Conservation (phyloP, 2,797 vertebrate species). For the Hippocampus kuda region DNA sequence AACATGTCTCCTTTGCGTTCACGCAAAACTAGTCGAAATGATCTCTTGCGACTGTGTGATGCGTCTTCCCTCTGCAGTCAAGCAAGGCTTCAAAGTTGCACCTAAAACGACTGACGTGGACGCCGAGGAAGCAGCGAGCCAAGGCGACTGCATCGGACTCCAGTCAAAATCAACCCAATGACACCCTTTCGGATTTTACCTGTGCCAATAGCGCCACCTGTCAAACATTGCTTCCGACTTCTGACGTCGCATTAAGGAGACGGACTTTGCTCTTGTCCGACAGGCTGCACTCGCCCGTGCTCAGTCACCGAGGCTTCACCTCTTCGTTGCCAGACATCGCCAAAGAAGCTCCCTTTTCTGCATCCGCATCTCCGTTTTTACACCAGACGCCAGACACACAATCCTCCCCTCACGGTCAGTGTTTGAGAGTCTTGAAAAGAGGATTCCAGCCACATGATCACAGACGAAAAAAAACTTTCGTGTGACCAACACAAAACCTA, state of each 20-base stretch:
- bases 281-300: slow-evolving; percentile 9
- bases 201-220: slow-evolving; percentile 18
- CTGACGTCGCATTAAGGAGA: slow-evolving; percentile 36
- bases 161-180: slow-evolving; percentile 18
- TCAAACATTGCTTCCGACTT: slow-evolving; percentile 24
- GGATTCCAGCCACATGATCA: too few relatives aligned
- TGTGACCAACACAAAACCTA: background rate
- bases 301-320: slow-evolving; percentile 20
- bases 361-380: slow-evolving; percentile 32
- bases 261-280: slow-evolving; percentile 50
- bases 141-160: slow-evolving; percentile 21
- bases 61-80: slow-evolving; percentile 32
- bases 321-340: slow-evolving; percentile 31
- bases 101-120: slow-evolving; percentile 39
- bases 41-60: too few relatives aligned
- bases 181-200: slow-evolving; percentile 23
- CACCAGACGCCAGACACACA: slow-evolving; percentile 26
- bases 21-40: too few relatives aligned
- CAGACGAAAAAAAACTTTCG: background rate
- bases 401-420: slow-evolving; percentile 29
- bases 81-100: slow-evolving; percentile 48
- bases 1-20: too few relatives aligned
- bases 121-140: slow-evolving; percentile 38
- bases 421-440: background rate
- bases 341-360: slow-evolving; percentile 20